A percentile compares a stretch with the other conserved stretches of the same genome.
These are phyloP conservation scores for Dryobates pubescens DNA, from an alignment of 2,797 vertebrate species.

Conservation along the genomic window DNA sequence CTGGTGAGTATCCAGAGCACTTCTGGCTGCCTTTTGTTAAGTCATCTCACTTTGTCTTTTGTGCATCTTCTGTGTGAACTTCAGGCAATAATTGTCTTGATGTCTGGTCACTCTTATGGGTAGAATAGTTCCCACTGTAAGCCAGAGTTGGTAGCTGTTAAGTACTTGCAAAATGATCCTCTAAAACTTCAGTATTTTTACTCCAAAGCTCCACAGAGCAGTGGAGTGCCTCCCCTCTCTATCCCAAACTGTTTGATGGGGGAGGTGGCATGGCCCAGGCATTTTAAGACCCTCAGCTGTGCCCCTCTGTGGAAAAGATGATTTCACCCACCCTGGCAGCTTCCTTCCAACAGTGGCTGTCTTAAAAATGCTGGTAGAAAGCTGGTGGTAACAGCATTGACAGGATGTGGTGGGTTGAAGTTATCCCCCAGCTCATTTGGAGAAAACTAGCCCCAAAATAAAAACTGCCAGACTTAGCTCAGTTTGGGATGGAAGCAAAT, in stretches of 20 bases:
- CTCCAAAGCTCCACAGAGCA: not conserved
- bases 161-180: not conserved
- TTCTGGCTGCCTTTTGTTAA: not conserved
- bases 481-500: too few species aligned
- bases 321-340: not conserved
- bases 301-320: not conserved
- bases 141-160: not conserved
- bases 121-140: not conserved
- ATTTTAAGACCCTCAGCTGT: not conserved
- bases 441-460: too few species aligned
- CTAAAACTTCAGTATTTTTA: not conserved
- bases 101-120: not conserved
- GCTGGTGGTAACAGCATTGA: not conserved
- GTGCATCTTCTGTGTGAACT: not conserved
- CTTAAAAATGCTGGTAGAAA: not conserved
- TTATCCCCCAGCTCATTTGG: too few species aligned
- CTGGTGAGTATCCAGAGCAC: constrained; percentile 82
- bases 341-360: not conserved
- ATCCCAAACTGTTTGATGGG: not conserved
- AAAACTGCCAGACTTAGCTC: too few species aligned
- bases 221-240: not conserved
- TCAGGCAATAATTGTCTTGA: not conserved
- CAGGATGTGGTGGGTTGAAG: too few species aligned
- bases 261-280: not conserved
- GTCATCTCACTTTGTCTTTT: not conserved